Base-by-base conservation (phyloP, 2,113 vertebrate genomes). In the Scartelaos histophorus region DNA sequence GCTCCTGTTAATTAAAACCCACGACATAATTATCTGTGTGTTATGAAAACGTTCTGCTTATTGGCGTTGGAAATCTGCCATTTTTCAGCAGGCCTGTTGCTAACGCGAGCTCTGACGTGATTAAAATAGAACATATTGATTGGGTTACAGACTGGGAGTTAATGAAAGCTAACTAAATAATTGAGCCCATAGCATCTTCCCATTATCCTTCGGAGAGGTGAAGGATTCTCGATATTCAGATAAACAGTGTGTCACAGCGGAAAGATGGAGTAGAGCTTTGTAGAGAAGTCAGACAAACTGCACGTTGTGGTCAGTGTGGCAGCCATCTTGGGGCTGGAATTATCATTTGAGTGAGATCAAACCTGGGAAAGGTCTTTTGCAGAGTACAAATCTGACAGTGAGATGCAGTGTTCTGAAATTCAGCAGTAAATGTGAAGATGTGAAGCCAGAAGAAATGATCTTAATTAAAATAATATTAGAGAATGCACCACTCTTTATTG, bases 191-290 rank as follows among this genome's bases (percentile, higher is more conserved):
- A 43, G 78, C 82, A 68, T 81, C 74, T 57, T 75, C 66, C 67
- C 70, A 65, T 71, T 76, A 67, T 68, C 60, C 51, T 57, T 74
- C 81, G 69, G 21, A 5, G 2, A 46, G 46, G 0, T 83, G 78
- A 91, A 85, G 82, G 77, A 80, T 83, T 76, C 76, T 84, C 78
- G 74, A 84, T 90, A 84, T 81, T 87, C 87, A 83, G 85, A 89
- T 85, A 87, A 87, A 86, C 79, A 80, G 76, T 24, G 83, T 81
- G 6, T 54, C 51, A 21, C 51, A 5, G 51, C 51, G n/a, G 9
- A 21, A 54, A n/a, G 51, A 54, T 5, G 7, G 19, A 54, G 2
- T 10, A 10, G 1, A 54, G 16, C 19, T n/a, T 54, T 54, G 17
- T 7, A 19, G 46, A 2, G 49, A 53, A 9, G 38, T 43, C 10